Percentiles rank a stretch among this genome's conserved stretches.
phyloP scores from a whole-genome alignment of 2,113 vertebrate species.

The Myotis brandtii region DNA sequence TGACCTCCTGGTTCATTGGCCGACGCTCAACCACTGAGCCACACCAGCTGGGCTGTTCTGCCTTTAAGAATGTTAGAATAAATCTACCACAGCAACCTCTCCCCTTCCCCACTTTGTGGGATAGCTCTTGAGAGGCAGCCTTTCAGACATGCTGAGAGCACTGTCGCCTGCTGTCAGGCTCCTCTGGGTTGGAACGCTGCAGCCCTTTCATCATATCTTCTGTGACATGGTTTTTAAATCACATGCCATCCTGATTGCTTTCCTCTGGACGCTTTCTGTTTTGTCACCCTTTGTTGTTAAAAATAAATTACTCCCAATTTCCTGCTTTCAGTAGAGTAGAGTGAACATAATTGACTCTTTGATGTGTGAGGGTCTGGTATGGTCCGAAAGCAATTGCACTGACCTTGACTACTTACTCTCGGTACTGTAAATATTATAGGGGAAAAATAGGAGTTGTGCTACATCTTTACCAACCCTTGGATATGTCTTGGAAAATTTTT shows the following conservation, averaged over 20 bases:
- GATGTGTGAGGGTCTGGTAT: conserved; percentile 69
- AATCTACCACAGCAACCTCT: not conserved
- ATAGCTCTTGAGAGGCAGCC: not conserved
- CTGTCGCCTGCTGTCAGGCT: not conserved
- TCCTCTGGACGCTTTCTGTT: conserved; percentile 61
- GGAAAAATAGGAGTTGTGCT: not conserved
- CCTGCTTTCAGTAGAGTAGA: conserved; percentile 67
- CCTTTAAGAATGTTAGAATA: conserved; percentile 37
- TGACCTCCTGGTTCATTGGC: too few relatives aligned
- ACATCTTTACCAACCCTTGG: conserved; percentile 47
- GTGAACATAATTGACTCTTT: conserved; percentile 78
- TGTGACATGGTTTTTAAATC: conserved; percentile 68
- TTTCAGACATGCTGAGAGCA: conserved; percentile 47
- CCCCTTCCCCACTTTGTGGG: not conserved
- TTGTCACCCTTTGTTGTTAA: conserved; percentile 79
- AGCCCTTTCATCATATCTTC: conserved; percentile 64
- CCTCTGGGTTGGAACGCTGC: not conserved
- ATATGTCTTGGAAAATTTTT: conserved; percentile 38
- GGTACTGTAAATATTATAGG: conserved; percentile 63
- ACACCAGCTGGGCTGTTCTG: too few relatives aligned
- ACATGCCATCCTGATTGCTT: conserved; percentile 68
- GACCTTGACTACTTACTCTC: conserved; percentile 69
- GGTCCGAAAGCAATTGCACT: conserved; percentile 68
- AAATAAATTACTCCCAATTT: conserved; percentile 80
- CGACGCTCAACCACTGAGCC: too few relatives aligned